These are phyloP conservation scores for Atherinomorus stipes DNA, from an alignment of 2,113 vertebrate genomes.

Conservation along the genomic window DNA sequence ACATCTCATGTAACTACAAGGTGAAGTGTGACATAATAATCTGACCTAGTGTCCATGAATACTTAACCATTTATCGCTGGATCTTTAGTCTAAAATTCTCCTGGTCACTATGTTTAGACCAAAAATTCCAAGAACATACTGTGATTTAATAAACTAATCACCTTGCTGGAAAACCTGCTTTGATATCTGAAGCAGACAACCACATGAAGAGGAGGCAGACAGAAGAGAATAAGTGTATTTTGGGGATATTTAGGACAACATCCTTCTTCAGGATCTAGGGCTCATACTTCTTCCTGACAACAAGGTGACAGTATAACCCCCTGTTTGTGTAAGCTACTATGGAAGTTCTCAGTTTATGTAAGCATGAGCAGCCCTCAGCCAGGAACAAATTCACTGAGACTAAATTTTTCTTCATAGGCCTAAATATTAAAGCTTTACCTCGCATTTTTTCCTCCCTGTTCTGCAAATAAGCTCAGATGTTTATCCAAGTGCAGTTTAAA, in stretches of 20 bases:
- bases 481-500: constrained; percentile 13
- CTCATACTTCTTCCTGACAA: constrained; percentile 27
- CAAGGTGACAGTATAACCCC: constrained; percentile 30
- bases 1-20: not conserved
- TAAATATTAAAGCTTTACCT: constrained; percentile 9
- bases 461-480: not conserved
- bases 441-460: constrained; percentile 16
- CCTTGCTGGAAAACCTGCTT: constrained; percentile 20
- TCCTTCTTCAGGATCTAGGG: constrained; percentile 38
- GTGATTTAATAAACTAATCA: constrained; percentile 10
- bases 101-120: not conserved
- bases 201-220: constrained; percentile 28
- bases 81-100: not conserved
- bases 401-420: constrained; percentile 44
- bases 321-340: not conserved
- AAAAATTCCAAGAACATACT: not conserved
- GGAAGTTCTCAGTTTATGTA: not conserved
- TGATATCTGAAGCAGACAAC: constrained; percentile 38
- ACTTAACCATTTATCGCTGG: not conserved
- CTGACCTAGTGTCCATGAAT: too few relatives aligned
- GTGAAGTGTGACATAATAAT: not conserved
- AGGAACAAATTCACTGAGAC: constrained; percentile 26
- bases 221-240: constrained; percentile 26
- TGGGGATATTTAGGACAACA: constrained; percentile 42
- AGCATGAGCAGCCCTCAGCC: constrained; percentile 15